phyloP scores from a whole-genome alignment of 2,797 vertebrate species.

The Pipistrellus nathusii region DNA sequence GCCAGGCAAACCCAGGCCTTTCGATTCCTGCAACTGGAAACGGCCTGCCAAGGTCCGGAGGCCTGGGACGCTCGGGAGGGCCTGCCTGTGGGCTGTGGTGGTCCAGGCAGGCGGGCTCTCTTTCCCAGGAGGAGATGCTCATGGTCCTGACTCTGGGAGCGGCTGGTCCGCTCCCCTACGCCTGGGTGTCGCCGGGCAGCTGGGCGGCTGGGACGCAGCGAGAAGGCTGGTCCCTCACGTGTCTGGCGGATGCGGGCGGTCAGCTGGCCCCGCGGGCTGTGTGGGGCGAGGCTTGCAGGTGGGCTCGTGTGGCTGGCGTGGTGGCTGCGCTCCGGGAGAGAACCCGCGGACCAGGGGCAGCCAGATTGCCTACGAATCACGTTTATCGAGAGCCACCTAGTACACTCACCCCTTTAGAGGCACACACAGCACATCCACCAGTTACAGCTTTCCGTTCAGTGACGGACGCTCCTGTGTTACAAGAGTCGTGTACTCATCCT shows the following conservation, averaged over 20 bases:
- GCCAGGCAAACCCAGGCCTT: not conserved
- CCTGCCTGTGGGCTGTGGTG: not conserved
- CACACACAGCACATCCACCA: fast-evolving
- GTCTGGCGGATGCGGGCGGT: fast-evolving
- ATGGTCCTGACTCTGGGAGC: not conserved
- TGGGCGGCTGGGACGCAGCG: not conserved
- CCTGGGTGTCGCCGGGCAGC: not conserved
- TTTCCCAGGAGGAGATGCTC: not conserved
- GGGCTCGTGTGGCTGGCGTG: not conserved
- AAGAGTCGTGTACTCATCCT: fast-evolving
- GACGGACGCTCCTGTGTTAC: not conserved
- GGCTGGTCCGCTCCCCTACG: not conserved
- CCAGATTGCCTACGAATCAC: not conserved
- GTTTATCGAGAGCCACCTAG: not conserved
- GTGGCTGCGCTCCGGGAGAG: not conserved
- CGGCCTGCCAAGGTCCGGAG: not conserved
- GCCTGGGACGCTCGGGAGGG: not conserved
- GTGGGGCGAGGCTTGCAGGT: fast-evolving
- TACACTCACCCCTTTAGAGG: not conserved
- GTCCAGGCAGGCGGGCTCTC: not conserved
- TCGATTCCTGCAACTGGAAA: not conserved
- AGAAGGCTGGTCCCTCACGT: fast-evolving
- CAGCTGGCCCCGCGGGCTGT: fast-evolving
- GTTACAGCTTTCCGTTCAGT: too few relatives aligned
- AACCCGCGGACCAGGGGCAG: too few relatives aligned